Percentiles rank a stretch among this genome's conserved stretches.
phyloP scores from a whole-genome alignment of 2,113 vertebrate species.

The Prunella fulvescens region DNA sequence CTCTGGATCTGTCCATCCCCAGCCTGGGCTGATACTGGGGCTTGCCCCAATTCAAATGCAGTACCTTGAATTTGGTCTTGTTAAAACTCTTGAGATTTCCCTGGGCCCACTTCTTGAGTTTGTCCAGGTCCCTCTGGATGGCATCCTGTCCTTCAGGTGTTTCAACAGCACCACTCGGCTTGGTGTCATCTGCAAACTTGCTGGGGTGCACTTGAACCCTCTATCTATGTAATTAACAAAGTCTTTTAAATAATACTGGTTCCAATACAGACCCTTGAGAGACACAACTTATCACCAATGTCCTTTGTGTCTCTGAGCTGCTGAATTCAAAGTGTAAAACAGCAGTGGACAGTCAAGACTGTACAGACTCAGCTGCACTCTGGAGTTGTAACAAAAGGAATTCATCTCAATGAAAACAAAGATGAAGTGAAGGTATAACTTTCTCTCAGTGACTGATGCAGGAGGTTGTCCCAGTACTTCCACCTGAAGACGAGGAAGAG shows the following conservation, averaged over 20 bases:
- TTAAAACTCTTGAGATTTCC: neutral
- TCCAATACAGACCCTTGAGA: neutral
- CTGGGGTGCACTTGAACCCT: neutral
- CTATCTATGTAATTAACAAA: neutral
- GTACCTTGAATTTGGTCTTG: neutral
- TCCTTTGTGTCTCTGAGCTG: neutral
- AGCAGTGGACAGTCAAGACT: neutral
- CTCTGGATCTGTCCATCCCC: neutral
- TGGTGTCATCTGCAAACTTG: neutral
- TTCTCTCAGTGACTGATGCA: fast-evolving
- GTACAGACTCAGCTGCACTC: neutral
- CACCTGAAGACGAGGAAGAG: neutral
- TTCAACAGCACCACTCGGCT: neutral
- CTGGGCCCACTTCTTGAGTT: neutral
- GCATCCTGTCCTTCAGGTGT: neutral
- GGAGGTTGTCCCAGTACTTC: neutral
- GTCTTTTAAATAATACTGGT: neutral
- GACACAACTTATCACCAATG: neutral
- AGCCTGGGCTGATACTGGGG: fast-evolving
- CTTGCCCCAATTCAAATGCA: fast-evolving
- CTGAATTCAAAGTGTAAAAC: neutral
- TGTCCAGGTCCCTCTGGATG: neutral
- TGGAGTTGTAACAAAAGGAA: neutral
- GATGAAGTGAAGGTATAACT: neutral
- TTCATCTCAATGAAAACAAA: neutral